Evolutionary conservation across 2,113 vertebrate species (phyloP).

Genomic region (Ammodramus savannarum): DNA sequence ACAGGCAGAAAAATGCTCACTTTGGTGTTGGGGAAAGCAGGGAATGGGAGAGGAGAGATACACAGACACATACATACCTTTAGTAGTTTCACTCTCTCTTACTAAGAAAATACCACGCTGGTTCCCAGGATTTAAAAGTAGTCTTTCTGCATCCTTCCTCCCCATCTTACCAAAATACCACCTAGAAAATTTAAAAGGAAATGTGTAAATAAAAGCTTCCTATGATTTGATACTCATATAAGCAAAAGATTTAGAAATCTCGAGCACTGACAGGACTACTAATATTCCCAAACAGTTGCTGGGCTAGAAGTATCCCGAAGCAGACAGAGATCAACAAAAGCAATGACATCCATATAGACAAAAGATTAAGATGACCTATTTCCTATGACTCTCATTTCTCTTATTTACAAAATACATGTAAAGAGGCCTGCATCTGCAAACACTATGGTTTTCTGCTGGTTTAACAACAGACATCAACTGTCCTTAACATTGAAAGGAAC

Average conservation of each 20-base stretch:
- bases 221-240: not conserved
- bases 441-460: not conserved
- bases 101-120: constrained; percentile 93
- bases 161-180: constrained; percentile 99
- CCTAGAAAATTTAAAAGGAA: constrained; percentile 70
- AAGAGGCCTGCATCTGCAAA: not conserved
- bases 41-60: not conserved
- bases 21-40: not conserved
- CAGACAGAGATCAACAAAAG: not conserved
- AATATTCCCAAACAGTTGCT: not conserved
- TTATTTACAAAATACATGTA: not conserved
- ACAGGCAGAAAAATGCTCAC: not conserved
- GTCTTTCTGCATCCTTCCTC: constrained; percentile 94
- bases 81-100: constrained; percentile 97
- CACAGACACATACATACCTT: constrained; percentile 81
- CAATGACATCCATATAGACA: not conserved
- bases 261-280: not conserved
- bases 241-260: not conserved
- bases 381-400: not conserved
- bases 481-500: not conserved
- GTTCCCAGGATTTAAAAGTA: constrained; percentile 93
- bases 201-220: not conserved
- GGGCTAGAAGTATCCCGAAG: not conserved
- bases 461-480: not conserved
- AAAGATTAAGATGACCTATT: not conserved